A percentile compares a stretch with the other conserved stretches of the same genome.
Evolutionary conservation across 2,797 vertebrate species (phyloP).

Genomic region (Bradypodion pumilum): DNA sequence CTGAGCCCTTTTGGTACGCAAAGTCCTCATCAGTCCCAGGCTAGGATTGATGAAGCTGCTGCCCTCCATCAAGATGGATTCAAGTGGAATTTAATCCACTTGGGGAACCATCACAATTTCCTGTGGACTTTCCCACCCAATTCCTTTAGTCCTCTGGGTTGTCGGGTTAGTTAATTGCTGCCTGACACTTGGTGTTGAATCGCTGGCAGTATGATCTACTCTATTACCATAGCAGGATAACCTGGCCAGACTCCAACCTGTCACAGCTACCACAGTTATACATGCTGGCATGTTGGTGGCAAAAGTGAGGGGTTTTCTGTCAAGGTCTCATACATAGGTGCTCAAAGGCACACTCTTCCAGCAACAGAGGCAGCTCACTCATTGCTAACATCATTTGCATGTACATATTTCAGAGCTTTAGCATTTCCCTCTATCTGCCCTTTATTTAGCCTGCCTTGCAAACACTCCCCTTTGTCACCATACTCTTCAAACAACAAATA

Average conservation of each 20-base stretch:
- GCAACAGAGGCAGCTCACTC: slow-evolving; percentile 1
- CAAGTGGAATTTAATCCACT: no score
- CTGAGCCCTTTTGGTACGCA: no score
- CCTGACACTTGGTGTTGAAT: no score
- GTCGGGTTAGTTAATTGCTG: no score
- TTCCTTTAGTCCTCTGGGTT: no score
- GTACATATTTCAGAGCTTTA: slow-evolving; percentile 47
- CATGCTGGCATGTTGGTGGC: slow-evolving; percentile 47
- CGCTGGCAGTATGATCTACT: no score
- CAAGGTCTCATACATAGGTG: slow-evolving; percentile 39
- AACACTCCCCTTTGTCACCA: slow-evolving; percentile 63
- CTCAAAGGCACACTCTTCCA: slow-evolving; percentile 47
- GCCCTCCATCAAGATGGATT: no score
- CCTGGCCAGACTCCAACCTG: slow-evolving; percentile 38
- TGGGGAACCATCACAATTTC: no score
- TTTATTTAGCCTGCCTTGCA: slow-evolving; percentile 45
- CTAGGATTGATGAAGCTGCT: no score
- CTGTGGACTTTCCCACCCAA: no score
- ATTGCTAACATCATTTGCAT: slow-evolving; percentile 51
- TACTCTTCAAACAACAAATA: slow-evolving; percentile 72
- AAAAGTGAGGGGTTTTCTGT: slow-evolving; percentile 11
- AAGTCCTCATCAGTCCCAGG: no score
- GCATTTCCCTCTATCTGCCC: slow-evolving; percentile 22
- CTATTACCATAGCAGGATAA: no score
- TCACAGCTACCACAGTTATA: slow-evolving; percentile 44